Conservation (phyloP, 2,113 vertebrate genomes). For the Stictonetta naevosa region DNA sequence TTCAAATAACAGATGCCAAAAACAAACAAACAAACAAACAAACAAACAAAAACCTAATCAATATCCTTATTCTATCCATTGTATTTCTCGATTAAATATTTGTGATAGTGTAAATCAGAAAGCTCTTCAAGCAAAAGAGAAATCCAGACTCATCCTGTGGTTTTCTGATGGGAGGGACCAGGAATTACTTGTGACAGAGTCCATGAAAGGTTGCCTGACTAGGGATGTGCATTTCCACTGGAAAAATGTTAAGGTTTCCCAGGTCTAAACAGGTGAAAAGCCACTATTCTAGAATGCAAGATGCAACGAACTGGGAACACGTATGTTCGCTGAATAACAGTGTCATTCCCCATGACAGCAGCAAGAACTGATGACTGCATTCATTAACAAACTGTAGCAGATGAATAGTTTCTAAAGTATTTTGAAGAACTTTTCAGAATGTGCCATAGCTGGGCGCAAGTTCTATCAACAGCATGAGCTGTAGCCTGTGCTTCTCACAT, state of each 20-base stretch:
- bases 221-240: neutral
- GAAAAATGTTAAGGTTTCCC: neutral
- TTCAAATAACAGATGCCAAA: neutral
- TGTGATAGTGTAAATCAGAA: neutral
- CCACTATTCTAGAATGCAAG: neutral
- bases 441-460: neutral
- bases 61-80: neutral
- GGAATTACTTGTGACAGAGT: neutral
- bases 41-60: neutral
- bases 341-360: neutral
- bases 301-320: neutral
- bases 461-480: neutral
- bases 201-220: neutral
- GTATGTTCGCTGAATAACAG: neutral
- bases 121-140: neutral
- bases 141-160: neutral
- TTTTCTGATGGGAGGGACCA: neutral
- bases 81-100: neutral
- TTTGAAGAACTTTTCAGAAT: neutral
- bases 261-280: neutral
- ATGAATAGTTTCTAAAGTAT: neutral
- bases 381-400: neutral
- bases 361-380: neutral
- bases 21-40: neutral
- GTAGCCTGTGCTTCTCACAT: neutral